These are phyloP conservation scores for Drepanosiphum platanoidis DNA, from an alignment of 2,888 invertebrate genomes.

Conservation along the genomic window DNA sequence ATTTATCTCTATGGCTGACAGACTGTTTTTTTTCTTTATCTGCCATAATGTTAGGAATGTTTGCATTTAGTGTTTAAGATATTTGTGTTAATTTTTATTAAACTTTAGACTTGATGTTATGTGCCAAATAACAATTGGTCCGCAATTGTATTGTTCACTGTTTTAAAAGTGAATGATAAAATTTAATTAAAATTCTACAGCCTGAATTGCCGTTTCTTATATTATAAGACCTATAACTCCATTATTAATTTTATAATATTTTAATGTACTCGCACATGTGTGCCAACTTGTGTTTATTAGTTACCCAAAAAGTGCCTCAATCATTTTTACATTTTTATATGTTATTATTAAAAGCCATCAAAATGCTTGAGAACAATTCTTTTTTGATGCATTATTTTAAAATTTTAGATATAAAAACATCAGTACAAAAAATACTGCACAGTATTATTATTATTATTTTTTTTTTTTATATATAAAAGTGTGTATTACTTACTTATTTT, in stretches of 20 bases:
- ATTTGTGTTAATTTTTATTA: not conserved
- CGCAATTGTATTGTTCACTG: not conserved
- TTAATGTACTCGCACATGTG: slow-evolving; percentile 7
- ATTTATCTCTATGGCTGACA: not conserved
- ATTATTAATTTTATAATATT: slow-evolving; percentile 33
- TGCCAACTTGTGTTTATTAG: slow-evolving; percentile 51
- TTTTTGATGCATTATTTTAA: slow-evolving; percentile 39
- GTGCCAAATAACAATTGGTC: slow-evolving; percentile 47
- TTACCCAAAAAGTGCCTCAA: slow-evolving; percentile 55
- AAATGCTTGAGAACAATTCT: slow-evolving; percentile 9
- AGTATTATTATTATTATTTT: slow-evolving; percentile 45
- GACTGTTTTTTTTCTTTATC: slow-evolving; percentile 33
- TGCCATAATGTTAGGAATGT: slow-evolving; percentile 38
- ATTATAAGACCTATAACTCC: not conserved
- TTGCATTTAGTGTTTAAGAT: slow-evolving; percentile 31
- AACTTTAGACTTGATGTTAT: slow-evolving; percentile 43
- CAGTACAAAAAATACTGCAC: slow-evolving; percentile 53
- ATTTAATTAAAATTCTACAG: slow-evolving; percentile 2
- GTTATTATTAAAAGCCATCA: slow-evolving; percentile 32
- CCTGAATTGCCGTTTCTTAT: slow-evolving; percentile 6
- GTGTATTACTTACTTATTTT: slow-evolving; percentile 11
- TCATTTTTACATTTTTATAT: slow-evolving; percentile 40
- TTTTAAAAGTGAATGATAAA: not conserved
- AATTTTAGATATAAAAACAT: slow-evolving; percentile 24
- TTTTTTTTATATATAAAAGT: slow-evolving; percentile 3